Percentiles rank a stretch among this genome's conserved stretches.
phyloP scores from a whole-genome alignment of 2,113 vertebrate genomes.

The Calidris pygmaea region DNA sequence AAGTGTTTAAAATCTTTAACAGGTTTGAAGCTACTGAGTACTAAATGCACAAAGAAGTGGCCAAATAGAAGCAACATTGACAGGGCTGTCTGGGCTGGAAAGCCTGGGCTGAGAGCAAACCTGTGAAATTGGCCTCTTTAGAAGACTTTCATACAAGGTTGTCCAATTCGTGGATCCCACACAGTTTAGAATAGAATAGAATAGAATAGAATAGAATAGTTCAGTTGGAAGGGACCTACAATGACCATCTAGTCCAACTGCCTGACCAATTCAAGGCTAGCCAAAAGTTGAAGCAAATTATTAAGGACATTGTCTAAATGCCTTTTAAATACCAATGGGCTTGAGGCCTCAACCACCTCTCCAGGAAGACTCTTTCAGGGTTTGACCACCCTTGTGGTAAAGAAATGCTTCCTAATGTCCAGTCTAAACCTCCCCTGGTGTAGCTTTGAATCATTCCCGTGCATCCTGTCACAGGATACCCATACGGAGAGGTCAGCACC shows the following conservation, averaged over 20 bases:
- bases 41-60: background rate
- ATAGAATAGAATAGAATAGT: background rate
- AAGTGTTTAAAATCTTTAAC: background rate
- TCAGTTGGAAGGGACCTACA: background rate
- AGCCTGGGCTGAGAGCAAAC: background rate
- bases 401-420: background rate
- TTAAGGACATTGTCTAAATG: background rate
- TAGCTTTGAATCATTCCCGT: background rate
- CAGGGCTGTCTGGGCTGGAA: background rate
- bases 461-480: rapidly evolving
- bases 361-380: background rate
- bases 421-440: background rate
- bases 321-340: background rate
- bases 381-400: background rate
- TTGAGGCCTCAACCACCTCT: background rate
- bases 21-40: background rate
- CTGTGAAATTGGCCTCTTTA: background rate
- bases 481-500: background rate
- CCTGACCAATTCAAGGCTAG: background rate
- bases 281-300: background rate
- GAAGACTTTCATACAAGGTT: background rate
- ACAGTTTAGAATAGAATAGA: background rate
- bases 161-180: background rate
- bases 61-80: background rate
- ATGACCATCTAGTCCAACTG: background rate